Evolutionary conservation across 1,140 invertebrate genomes (phyloP).

Genomic region (Penaeus chinensis): DNA sequence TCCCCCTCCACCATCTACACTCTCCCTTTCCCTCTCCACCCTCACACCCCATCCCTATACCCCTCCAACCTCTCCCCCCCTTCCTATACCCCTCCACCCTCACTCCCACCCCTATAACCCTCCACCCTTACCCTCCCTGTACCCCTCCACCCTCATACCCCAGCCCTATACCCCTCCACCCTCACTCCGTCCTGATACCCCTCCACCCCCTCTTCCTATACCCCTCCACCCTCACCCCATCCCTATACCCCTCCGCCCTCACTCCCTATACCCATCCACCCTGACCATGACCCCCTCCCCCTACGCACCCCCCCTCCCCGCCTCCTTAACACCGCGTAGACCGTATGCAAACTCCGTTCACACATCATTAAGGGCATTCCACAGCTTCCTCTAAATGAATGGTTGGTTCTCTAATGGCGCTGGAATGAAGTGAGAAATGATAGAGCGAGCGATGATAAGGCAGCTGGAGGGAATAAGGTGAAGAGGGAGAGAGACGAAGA

Average conservation of each 20-base stretch:
- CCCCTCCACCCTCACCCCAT: background rate
- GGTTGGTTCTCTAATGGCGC: conserved; percentile 10
- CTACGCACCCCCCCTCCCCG: background rate
- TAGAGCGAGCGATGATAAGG: conserved; percentile 1
- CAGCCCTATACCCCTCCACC: background rate
- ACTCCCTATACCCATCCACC: background rate
- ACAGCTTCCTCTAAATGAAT: conserved; percentile 20
- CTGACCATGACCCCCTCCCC: background rate
- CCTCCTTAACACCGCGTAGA: background rate
- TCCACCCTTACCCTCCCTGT: too few species aligned
- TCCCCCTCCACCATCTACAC: background rate
- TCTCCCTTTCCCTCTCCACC: background rate
- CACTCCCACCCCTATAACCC: background rate
- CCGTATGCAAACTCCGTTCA: conserved; percentile 14
- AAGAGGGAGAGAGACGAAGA: conserved; percentile 6
- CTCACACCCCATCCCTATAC: background rate
- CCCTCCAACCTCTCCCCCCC: background rate
- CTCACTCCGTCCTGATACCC: too few species aligned
- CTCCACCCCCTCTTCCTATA: background rate
- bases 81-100: background rate
- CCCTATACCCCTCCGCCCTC: background rate
- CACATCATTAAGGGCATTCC: conserved; percentile 27
- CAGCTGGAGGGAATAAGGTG: conserved; percentile 6
- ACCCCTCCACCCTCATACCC: too few species aligned
- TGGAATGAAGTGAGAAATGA: conserved; percentile 14